These are phyloP conservation scores for Aldabrachelys gigantea DNA, from an alignment of 2,113 vertebrate genomes.

Conservation along the genomic window DNA sequence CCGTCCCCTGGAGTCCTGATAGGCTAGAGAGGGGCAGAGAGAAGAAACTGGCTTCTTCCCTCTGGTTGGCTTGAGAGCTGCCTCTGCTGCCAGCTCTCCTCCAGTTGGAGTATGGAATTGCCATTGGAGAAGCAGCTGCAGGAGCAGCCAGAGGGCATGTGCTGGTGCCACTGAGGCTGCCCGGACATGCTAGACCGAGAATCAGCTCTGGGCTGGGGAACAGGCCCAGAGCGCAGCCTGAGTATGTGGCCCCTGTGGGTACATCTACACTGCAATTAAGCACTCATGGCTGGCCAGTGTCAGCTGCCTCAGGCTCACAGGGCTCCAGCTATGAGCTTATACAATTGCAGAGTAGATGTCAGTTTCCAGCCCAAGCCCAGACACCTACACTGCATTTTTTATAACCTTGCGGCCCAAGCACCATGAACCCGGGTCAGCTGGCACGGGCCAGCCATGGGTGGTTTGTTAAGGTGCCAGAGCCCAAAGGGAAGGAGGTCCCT, in stretches of 20 bases:
- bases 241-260: too few relatives aligned
- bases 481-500: not conserved
- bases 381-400: not conserved
- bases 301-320: too few relatives aligned
- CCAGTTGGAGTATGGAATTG: too few relatives aligned
- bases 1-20: not conserved
- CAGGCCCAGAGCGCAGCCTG: too few relatives aligned
- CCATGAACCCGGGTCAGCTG: not conserved
- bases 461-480: not conserved
- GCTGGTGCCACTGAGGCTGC: too few relatives aligned
- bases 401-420: not conserved
- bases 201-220: too few relatives aligned
- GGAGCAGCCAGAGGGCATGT: too few relatives aligned
- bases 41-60: not conserved
- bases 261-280: not conserved
- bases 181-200: too few relatives aligned
- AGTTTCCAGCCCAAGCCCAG: not conserved
- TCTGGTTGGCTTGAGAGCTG: not conserved
- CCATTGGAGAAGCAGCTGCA: too few relatives aligned
- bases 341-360: not conserved
- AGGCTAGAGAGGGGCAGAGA: not conserved
- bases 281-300: not conserved
- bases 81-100: too few relatives aligned
- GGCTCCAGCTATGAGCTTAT: not conserved
- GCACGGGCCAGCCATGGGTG: not conserved